Evolutionary conservation across 2,113 vertebrate genomes (phyloP), one percentile per base, ranked within the genome.

Genomic region (Phyllostomus discolor): DNA sequence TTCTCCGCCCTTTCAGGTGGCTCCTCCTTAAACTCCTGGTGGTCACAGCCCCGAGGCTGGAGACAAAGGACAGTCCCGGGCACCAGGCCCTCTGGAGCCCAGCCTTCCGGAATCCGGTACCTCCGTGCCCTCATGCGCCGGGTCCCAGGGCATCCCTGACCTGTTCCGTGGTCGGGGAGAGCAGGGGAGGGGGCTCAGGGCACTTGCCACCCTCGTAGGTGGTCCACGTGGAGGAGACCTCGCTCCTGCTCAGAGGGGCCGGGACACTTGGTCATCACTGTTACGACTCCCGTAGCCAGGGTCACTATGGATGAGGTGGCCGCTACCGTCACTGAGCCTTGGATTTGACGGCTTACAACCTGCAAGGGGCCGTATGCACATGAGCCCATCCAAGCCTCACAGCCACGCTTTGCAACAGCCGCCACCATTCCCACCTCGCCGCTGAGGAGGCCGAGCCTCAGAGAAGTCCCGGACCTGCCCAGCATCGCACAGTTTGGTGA

Each of bases 281-380:
- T 4, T 16, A 1, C 5, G 2, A 11, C 41, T 1, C 11, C 38
- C 2, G 4, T 5, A 1, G 11, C 46, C 14, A 4, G 10, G 0
- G 1, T n/a, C 11, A 20, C 41, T 15, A 4, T 31, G 17, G 50
- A 5, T 12, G 54, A 10, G 7, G 11, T 2, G 8, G 35, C 1
- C 24, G 0, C 12, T 17, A 4, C 20, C 33, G 20, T 7, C n/a
- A 6, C 16, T 17, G 0, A 33, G 43, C 43, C n/a, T 73, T 3
- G 0, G 20, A 12, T 20, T 10, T 7, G 43, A 22, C 26, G 59
- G 17, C 35, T 31, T 33, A 17, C 31, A 8, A 5, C 38, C 28
- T 48, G 5, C 4, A 1, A 31, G 31, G 33, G 59, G 17, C 31
- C 50, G 28, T 33, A 14, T 17, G 11, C 4, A 22, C 59, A 12